Evolutionary conservation across 2,113 vertebrate genomes (phyloP).

Genomic region (Canis aureus): DNA sequence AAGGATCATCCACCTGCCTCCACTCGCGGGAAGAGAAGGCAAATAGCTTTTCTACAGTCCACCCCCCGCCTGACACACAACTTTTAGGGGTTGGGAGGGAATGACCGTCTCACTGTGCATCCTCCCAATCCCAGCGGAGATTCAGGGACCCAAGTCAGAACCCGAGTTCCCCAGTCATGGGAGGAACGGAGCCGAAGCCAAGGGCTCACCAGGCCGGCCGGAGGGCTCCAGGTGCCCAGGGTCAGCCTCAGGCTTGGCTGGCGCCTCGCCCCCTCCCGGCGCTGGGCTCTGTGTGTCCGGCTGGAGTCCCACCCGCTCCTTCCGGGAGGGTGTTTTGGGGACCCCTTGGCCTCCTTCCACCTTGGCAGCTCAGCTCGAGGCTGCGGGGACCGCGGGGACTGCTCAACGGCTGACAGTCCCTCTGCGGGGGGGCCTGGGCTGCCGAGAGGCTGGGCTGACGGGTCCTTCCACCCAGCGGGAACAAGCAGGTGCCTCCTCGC

Average conservation of each 20-base stretch:
- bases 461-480: background rate
- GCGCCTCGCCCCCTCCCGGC: rapidly evolving
- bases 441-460: rapidly evolving
- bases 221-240: rapidly evolving
- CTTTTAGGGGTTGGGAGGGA: background rate
- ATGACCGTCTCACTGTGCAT: background rate
- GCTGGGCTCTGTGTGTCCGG: rapidly evolving
- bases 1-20: rapidly evolving
- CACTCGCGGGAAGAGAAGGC: rapidly evolving
- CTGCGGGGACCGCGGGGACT: rapidly evolving
- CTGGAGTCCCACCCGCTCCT: background rate
- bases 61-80: rapidly evolving
- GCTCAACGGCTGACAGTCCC: background rate
- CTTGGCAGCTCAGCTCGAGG: background rate
- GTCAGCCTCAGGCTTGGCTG: background rate
- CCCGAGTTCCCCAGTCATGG: background rate
- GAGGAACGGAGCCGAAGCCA: rapidly evolving
- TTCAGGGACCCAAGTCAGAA: background rate
- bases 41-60: rapidly evolving
- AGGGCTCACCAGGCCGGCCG: background rate
- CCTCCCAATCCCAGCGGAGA: background rate
- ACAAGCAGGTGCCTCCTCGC: background rate
- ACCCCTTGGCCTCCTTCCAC: background rate
- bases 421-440: background rate
- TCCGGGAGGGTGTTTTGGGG: background rate